These are phyloP conservation scores for Temnothorax longispinosus DNA, from an alignment of 1,140 invertebrate species.

Conservation along the genomic window DNA sequence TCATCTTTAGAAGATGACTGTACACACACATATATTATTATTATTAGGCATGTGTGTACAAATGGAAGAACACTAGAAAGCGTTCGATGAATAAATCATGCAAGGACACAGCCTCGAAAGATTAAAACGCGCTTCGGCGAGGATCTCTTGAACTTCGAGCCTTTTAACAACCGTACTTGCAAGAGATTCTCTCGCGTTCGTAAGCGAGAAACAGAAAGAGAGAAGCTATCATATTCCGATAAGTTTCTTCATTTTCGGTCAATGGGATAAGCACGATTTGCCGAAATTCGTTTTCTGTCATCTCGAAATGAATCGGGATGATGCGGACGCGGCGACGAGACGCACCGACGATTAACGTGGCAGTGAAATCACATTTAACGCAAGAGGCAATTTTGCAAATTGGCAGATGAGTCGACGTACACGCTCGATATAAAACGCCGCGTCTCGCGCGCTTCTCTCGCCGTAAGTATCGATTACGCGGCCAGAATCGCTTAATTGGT, in stretches of 20 bases:
- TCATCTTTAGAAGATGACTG: conserved; percentile 32
- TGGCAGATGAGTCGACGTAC: not conserved
- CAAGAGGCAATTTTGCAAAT: conserved; percentile 36
- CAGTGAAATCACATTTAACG: conserved; percentile 1
- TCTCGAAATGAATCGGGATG: not conserved
- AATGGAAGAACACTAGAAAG: conserved; percentile 40
- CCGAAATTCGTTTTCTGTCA: not conserved
- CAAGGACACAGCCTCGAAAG: conserved; percentile 39
- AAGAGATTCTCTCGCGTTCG: not conserved
- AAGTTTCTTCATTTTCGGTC: not conserved
- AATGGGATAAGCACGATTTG: not conserved
- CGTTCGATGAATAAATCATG: conserved; percentile 63
- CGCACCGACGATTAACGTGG: not conserved
- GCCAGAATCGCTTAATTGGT: conserved; percentile 69
- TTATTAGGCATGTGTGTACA: conserved; percentile 1
- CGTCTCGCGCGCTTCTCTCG: not conserved
- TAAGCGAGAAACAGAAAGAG: not conserved
- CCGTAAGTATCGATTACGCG: conserved; percentile 62
- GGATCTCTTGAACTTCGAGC: conserved; percentile 35
- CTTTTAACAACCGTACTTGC: not conserved
- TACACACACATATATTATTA: not conserved
- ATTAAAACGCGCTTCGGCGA: conserved; percentile 56
- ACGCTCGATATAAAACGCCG: conserved; percentile 39
- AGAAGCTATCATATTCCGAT: not conserved
- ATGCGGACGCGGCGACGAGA: too few species aligned